These are phyloP conservation scores for Urosaurus nigricauda DNA, from an alignment of 2,797 vertebrate genomes.

Conservation along the genomic window DNA sequence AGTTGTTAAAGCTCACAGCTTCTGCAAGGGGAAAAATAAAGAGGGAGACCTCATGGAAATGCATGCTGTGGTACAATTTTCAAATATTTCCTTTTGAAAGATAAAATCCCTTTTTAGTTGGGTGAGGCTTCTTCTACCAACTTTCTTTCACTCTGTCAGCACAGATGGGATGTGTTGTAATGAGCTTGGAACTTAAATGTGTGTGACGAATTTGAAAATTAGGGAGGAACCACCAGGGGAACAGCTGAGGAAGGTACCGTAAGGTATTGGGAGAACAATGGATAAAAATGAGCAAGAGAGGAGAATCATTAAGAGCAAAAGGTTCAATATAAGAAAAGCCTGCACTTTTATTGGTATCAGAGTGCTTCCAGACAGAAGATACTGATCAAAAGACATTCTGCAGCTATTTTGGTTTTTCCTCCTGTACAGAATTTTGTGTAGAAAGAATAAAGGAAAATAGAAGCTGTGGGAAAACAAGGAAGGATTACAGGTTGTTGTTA, in stretches of 20 bases:
- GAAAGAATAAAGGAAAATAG: neutral
- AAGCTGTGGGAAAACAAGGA: neutral
- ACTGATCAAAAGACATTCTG: neutral
- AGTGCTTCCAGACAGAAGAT: neutral
- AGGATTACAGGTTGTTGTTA: neutral
- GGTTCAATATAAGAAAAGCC: neutral
- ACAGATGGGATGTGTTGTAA: neutral
- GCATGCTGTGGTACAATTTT: neutral
- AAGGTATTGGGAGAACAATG: neutral
- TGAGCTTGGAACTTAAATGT: neutral
- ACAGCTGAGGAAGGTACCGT: neutral
- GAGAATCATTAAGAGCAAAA: neutral
- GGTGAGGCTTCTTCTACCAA: neutral
- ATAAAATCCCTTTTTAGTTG: neutral
- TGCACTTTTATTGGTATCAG: neutral
- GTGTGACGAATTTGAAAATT: neutral
- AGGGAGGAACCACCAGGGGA: neutral
- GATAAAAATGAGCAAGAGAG: neutral
- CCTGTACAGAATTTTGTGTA: neutral
- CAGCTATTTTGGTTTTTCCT: neutral
- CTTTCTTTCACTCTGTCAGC: conserved; percentile 3
- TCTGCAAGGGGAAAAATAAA: neutral
- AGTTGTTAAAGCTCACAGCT: neutral
- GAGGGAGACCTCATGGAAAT: neutral
- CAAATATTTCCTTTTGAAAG: conserved; percentile 2